Percentiles rank a stretch among this genome's conserved stretches.
Conservation (phyloP, 2,797 vertebrate genomes). For the Nasua narica region DNA sequence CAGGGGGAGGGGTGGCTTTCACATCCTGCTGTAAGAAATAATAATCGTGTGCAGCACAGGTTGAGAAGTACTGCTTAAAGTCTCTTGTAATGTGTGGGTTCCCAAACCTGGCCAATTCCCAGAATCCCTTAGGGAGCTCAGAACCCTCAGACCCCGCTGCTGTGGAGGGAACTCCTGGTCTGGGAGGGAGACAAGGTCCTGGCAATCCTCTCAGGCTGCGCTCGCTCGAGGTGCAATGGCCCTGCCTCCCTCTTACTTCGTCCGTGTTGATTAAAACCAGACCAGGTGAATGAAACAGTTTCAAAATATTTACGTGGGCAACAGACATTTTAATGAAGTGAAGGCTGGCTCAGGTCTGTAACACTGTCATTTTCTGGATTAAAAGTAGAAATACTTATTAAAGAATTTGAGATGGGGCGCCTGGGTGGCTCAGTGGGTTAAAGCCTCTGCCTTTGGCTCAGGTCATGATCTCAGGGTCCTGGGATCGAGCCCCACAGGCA, state of each 20-base stretch:
- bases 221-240: background rate
- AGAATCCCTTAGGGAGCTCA: background rate
- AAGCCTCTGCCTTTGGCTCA: too few species aligned
- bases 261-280: background rate
- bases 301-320: background rate
- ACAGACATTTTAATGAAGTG: background rate
- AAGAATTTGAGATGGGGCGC: background rate
- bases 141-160: background rate
- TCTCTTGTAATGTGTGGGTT: background rate
- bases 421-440: too few species aligned
- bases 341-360: background rate
- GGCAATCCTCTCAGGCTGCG: background rate
- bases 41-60: too few species aligned
- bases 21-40: background rate
- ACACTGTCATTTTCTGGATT: background rate
- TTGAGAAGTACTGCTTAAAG: background rate
- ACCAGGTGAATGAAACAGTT: background rate
- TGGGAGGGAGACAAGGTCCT: background rate
- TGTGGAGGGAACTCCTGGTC: background rate
- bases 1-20: background rate
- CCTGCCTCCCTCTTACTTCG: background rate
- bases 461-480: too few species aligned
- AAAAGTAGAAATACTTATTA: conserved; percentile 19
- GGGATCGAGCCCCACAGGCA: too few species aligned
- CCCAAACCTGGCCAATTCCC: background rate